Evolutionary conservation across 64 coral and sea anemone species (phyloP).

Genomic region (Dendronephthya gigantea): DNA sequence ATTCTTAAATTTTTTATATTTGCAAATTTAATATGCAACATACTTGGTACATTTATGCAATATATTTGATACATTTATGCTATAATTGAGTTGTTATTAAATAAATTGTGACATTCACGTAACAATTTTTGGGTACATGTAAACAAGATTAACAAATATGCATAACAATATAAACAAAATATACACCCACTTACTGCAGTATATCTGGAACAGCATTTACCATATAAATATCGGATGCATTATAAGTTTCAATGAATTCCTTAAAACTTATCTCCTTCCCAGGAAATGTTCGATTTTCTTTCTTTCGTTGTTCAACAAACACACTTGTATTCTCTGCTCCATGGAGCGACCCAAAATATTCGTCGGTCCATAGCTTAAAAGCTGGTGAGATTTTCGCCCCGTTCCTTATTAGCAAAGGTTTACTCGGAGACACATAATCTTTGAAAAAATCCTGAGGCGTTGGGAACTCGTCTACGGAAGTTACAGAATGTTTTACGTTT

Average conservation of each 20-base stretch:
- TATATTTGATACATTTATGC: no score
- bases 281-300: slow-evolving; percentile 77
- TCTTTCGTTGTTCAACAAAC: slow-evolving; percentile 76
- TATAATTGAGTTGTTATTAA: no score
- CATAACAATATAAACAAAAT: neutral
- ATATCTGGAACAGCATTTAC: slow-evolving; percentile 83
- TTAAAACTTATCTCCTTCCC: slow-evolving; percentile 48
- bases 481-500: slow-evolving; percentile 40
- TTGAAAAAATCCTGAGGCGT: slow-evolving; percentile 59
- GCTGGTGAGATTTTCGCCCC: slow-evolving; percentile 83
- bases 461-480: slow-evolving; percentile 49
- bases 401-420: slow-evolving; percentile 63
- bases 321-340: slow-evolving; percentile 40
- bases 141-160: neutral
- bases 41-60: no score
- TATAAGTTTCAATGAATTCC: slow-evolving; percentile 66
- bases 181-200: slow-evolving; percentile 66
- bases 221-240: slow-evolving; percentile 77
- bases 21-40: no score
- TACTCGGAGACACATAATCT: slow-evolving; percentile 41
- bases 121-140: no score
- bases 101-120: neutral
- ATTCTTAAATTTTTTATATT: no score
- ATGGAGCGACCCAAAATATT: slow-evolving; percentile 55
- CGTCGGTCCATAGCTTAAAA: slow-evolving; percentile 64